Evolutionary conservation across 2,888 invertebrate genomes (phyloP), one percentile per base, ranked within the genome.

Genomic region (Anthrax anthrax): DNA sequence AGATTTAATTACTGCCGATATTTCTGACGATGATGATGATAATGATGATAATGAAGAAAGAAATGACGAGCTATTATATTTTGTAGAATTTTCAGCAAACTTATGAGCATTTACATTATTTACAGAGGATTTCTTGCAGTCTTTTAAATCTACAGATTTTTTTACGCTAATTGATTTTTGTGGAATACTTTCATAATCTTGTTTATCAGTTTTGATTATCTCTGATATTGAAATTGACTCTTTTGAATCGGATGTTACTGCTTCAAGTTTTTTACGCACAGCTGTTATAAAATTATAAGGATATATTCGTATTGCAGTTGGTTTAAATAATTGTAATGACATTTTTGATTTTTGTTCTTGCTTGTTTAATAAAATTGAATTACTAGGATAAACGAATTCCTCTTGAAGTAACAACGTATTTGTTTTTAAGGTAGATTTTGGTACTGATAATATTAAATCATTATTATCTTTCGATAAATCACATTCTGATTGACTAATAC

Each of bases 231-330:
- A 19, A 8, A 37, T 34, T 36, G 40, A 37, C 36, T 40, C 41
- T n/a, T n/a, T n/a, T n/a, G n/a, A n/a, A n/a, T n/a, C n/a, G n/a
- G n/a, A n/a, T 3, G 60, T 54, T 27, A 62, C 56, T 6, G 60
- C 57, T 50, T 64, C 63, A 10, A 77, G 59, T 55, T 81, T 80
- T 50, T 71, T 66, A 53, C 75, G 73, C 10, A 76, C 74, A 40
- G 74, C 77, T 57, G 69, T 73, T 39, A 77, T 74, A 55, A 78
- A 76, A 55, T 76, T 77, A 53, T 75, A 76, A 16, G 77, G 76
- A 65, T 73, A 72, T 8, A 72, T 67, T 52, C 70, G 62, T 6
- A 70, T 60, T 13, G 67, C 50, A 3, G 62, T 59, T 5, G 63
- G 61, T 50, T 63, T 61, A n/a, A 71, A 52, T 68, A 67, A 70